phyloP scores from a whole-genome alignment of 1,140 invertebrate genomes.

The Temnothorax nylanderi region DNA sequence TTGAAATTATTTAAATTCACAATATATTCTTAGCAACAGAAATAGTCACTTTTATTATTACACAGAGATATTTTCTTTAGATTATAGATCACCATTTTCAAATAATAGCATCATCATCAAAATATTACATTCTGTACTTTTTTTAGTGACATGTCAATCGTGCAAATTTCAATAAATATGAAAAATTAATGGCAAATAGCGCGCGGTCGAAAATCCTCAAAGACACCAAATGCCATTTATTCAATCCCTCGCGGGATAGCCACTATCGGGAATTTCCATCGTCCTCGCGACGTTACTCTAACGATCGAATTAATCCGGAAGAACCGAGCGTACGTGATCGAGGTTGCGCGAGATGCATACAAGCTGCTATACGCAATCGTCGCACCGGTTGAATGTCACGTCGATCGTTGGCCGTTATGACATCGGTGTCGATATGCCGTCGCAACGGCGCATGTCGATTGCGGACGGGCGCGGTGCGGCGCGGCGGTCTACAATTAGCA shows the following conservation, averaged over 20 bases:
- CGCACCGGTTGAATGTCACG: slow-evolving; percentile 36
- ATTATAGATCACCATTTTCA: neutral
- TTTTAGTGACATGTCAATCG: neutral
- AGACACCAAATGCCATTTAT: neutral
- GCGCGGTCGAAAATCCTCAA: neutral
- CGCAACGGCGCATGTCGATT: slow-evolving; percentile 29
- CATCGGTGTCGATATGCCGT: slow-evolving; percentile 52
- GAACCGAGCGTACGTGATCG: slow-evolving; percentile 4
- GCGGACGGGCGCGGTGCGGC: slow-evolving; percentile 26
- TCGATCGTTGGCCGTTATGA: slow-evolving; percentile 31
- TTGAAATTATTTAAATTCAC: neutral
- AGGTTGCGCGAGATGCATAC: neutral
- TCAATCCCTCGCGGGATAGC: neutral
- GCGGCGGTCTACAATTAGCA: slow-evolving; percentile 73
- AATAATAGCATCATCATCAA: neutral
- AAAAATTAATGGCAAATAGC: neutral
- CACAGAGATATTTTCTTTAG: neutral
- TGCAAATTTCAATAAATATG: neutral
- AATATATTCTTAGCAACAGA: neutral
- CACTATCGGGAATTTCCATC: neutral
- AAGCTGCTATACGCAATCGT: slow-evolving; percentile 46
- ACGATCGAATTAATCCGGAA: slow-evolving; percentile 28
- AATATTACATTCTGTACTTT: neutral
- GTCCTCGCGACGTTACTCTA: neutral
- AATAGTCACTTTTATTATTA: neutral